Evolutionary conservation across 2,797 vertebrate genomes (phyloP), one percentile per base, ranked within the genome.

Genomic region (Taenioides sp.): DNA sequence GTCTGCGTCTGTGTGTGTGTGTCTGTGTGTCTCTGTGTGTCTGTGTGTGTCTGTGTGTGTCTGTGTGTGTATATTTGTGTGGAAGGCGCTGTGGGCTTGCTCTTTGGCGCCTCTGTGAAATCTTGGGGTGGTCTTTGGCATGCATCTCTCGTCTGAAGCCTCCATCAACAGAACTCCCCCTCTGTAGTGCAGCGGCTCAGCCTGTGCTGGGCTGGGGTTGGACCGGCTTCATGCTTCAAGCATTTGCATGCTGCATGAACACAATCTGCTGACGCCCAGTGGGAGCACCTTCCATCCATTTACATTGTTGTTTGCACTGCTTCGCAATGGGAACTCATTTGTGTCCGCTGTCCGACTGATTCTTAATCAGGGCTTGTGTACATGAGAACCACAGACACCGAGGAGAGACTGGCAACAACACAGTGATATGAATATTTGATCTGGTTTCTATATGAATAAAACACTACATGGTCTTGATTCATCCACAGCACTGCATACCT

Each of bases 171-270:
- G 77, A 76, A 86, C 87, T 82, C 78, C 79, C 82, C 76, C 58
- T 82, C 58, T 84, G 65, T 72, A 70, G 58, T 75, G 79, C 79
- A 67, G 77, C 71, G 64, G 72, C 82, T 86, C 65, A 78, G 78
- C 68, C 40, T 55, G 70, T 55, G 62, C 59, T 69, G 63, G 71
- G 71, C 68, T 82, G 50, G 69, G 70, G 74, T 74, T 80, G 77
- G 57, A 79, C 73, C 63, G n/a, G 77, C 77, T 81, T 85, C 80
- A 79, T 82, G 87, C 84, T 75, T 82, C 65, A 58, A 58, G 75
- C 83, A 85, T 91, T 89, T 87, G 81, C 87, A 91, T 89, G 91
- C 89, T 77, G 87, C 89, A 89, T 89, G 86, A 91, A 89, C 86
- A 83, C 86, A 87, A 87, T 88, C 81, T 87, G 78, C 77, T 67